These are phyloP conservation scores for Onychomys leucogaster DNA, from an alignment of 2,797 vertebrate genomes.

Conservation along the genomic window DNA sequence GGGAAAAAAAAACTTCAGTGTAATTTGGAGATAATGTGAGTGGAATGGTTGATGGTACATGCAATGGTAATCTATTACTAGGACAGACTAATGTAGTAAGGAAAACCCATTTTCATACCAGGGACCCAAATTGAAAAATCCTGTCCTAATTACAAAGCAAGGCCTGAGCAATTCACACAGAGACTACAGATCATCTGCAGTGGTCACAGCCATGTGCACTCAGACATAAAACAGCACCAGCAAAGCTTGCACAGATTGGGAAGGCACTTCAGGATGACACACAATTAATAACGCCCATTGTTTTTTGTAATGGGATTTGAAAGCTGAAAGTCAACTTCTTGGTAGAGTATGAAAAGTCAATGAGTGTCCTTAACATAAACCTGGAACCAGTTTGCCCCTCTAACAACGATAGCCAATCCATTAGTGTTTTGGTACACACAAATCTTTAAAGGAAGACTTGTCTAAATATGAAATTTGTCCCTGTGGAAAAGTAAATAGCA, in stretches of 20 bases:
- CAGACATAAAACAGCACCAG: conserved; percentile 13
- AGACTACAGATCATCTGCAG: background rate
- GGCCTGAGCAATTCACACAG: background rate
- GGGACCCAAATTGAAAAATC: conserved; percentile 62
- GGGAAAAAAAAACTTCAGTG: background rate
- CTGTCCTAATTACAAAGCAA: conserved; percentile 47
- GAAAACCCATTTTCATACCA: conserved; percentile 62
- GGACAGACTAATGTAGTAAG: conserved; percentile 56
- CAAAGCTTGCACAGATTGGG: background rate
- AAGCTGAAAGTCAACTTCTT: conserved; percentile 10
- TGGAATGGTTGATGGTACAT: conserved; percentile 36
- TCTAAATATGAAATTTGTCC: conserved; percentile 6
- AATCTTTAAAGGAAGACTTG: background rate
- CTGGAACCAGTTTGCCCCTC: background rate
- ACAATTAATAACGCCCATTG: conserved; percentile 16
- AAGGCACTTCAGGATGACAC: background rate
- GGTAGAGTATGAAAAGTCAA: background rate
- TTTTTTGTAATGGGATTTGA: conserved; percentile 19
- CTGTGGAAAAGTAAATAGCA: background rate
- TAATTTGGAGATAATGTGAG: conserved; percentile 42
- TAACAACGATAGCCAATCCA: background rate
- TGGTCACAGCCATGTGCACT: background rate
- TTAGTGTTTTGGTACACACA: background rate
- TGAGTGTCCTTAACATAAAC: background rate
- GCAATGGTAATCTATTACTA: conserved; percentile 24